Conservation (phyloP, 2,888 invertebrate genomes). For the Ptilodon capucinus region DNA sequence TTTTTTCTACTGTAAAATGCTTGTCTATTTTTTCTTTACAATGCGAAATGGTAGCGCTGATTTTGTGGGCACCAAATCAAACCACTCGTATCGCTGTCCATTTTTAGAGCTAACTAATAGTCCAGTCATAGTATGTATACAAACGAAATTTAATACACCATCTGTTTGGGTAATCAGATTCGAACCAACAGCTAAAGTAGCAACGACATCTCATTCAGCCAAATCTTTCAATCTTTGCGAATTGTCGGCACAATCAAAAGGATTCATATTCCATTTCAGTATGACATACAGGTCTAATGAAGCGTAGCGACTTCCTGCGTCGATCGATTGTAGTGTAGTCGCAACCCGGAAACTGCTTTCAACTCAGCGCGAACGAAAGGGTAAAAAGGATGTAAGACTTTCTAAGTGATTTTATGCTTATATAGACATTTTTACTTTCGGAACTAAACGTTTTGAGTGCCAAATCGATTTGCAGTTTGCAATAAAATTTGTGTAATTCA, state of each 20-base stretch:
- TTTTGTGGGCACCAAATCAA: too few relatives aligned
- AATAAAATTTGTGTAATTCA: neutral
- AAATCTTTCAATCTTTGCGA: too few relatives aligned
- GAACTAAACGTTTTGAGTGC: conserved; percentile 21
- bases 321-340: conserved; percentile 60
- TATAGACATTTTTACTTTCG: conserved; percentile 22
- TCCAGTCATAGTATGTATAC: too few relatives aligned
- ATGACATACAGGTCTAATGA: conserved; percentile 61
- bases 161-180: too few relatives aligned
- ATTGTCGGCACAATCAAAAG: conserved; percentile 63
- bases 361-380: conserved; percentile 56
- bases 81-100: too few relatives aligned
- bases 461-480: conserved; percentile 36
- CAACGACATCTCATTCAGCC: too few relatives aligned
- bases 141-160: too few relatives aligned
- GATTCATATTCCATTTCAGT: conserved; percentile 50
- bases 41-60: too few relatives aligned
- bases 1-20: neutral
- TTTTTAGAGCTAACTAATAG: too few relatives aligned
- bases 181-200: too few relatives aligned
- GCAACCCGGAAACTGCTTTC: conserved; percentile 74
- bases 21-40: too few relatives aligned
- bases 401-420: conserved; percentile 49
- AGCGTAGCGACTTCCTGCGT: conserved; percentile 71
- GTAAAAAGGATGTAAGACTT: conserved; percentile 46